Evolutionary conservation across 2,888 invertebrate species (phyloP), one percentile per base, ranked within the genome.

Genomic region (Pemphredon lugubris): DNA sequence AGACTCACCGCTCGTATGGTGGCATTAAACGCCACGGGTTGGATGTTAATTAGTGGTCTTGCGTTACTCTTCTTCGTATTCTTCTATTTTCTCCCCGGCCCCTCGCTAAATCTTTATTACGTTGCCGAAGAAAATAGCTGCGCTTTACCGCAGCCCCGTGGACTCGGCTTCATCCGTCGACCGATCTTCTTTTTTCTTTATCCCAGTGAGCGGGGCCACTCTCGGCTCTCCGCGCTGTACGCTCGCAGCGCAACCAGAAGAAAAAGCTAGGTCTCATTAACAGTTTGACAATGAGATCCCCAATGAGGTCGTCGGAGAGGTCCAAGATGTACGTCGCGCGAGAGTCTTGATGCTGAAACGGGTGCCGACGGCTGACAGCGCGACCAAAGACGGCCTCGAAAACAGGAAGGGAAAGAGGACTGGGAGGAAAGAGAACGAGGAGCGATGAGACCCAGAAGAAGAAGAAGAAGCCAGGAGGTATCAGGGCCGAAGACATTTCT

Each of bases 401-500:
- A 50, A 53, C 66, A 67, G 50, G 50, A 58, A 57, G 42, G 42
- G 14, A 50, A 39, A 58, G 60, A 47, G 51, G 9, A 23, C n/a
- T n/a, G 39, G 39, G 5, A 39, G 23, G 23, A 13, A 7, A 3
- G 9, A 14, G 42, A 9, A 40, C 13, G 32, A 39, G 21, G 54
- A 34, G 39, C n/a, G 3, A 44, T 16, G 42, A 53, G 26, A 45
- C 11, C 14, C 2, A 34, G 39, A 64, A 45, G 26, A 2, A 44
- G 39, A 23, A 30, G 53, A 23, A 11, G 65, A 53, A 32, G 34
- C 7, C 26, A 26, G 26, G 7, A 26, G 26, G 26, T 26, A 26
- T 26, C 26, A 26, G 67, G 53, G 37, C 53, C 58, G 45, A 72
- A 73, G 82, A 82, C 83, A 75, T 83, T 85, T 84, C 83, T 83